Conservation (phyloP, 2,888 invertebrate genomes). For the Lampropteryx suffumata region DNA sequence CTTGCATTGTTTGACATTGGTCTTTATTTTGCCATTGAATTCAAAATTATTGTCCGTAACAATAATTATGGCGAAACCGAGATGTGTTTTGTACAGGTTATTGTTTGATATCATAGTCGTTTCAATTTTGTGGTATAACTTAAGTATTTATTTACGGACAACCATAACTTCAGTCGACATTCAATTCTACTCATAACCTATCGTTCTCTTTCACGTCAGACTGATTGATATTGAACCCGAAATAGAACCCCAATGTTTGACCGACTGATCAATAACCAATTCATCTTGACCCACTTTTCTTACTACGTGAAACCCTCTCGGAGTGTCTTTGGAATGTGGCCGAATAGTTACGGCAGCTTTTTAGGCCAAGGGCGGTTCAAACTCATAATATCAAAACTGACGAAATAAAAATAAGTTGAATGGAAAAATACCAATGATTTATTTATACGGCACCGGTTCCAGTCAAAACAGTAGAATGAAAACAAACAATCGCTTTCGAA, state of each 20-base stretch:
- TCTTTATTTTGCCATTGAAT: constrained; percentile 15
- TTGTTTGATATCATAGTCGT: neutral
- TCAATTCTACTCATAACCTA: too few relatives aligned
- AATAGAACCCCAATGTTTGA: constrained; percentile 41
- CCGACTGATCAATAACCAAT: constrained; percentile 31
- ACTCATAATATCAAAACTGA: constrained; percentile 23
- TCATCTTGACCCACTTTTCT: constrained; percentile 33
- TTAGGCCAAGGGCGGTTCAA: constrained; percentile 42
- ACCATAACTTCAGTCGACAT: too few relatives aligned
- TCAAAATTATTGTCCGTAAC: constrained; percentile 9
- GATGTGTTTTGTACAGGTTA: neutral
- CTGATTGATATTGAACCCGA: constrained; percentile 38
- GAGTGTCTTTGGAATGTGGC: constrained; percentile 35
- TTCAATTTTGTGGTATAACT: neutral
- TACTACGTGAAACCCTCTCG: constrained; percentile 15
- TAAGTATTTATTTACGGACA: too few relatives aligned
- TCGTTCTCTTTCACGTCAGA: constrained; percentile 24
- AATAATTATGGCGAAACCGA: neutral
- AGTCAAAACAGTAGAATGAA: constrained; percentile 2
- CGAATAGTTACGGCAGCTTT: constrained; percentile 26
- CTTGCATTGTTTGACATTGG: constrained; percentile 15
- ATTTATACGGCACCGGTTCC: neutral
- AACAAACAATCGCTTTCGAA: too few relatives aligned
- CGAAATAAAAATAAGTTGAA: constrained; percentile 11
- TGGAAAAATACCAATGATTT: neutral